Evolutionary conservation across 2,797 vertebrate species (phyloP), one percentile per base, ranked within the genome.

Genomic region (Mus minutoides): DNA sequence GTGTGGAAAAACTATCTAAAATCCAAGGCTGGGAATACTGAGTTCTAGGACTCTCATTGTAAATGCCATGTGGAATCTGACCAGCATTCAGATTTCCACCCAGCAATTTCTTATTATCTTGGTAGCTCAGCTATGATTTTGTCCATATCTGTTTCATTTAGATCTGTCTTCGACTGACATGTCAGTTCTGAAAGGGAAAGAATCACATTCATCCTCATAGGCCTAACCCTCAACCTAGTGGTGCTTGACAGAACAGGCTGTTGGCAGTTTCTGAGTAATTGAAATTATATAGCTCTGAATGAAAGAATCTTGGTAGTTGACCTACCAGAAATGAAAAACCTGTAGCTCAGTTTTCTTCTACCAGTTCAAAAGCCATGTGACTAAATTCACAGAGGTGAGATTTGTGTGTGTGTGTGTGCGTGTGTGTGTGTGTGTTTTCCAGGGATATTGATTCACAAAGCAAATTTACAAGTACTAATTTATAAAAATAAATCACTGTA

Each of bases 391-490:
- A 80, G 58, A 89, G 79, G 31, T 62, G 7, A 93, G 64, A n/a
- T 76, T 91, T 73, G 78, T 62, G 26, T 26, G 0, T 26, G 10
- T 62, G 46, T 62, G 24, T 62, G 56, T 94, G n/a, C 49, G 49
- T 94, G n/a, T 54, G 49, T 49, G 49, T 62, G 24, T 62, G 56
- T 19, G 16, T 58, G 14, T 94, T 31, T 54, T 93, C 71, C 78
- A 46, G 29, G 62, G 21, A 24, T 2, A 60, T 49, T 60, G 71
- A 67, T 91, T 94, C 71, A 94, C 37, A 73, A 95, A 84, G 73
- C 56, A 97, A 93, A 94, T 79, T 93, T 93, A 83, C 10, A 93
- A 83, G 67, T 88, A 92, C 54, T 88, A 79, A 89, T 96, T 90
- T 87, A 75, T 91, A 91, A 92, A 62, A 83, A 49, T n/a, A 64